phyloP scores from a whole-genome alignment of 1,140 invertebrate species.

The Whitmania pigra region DNA sequence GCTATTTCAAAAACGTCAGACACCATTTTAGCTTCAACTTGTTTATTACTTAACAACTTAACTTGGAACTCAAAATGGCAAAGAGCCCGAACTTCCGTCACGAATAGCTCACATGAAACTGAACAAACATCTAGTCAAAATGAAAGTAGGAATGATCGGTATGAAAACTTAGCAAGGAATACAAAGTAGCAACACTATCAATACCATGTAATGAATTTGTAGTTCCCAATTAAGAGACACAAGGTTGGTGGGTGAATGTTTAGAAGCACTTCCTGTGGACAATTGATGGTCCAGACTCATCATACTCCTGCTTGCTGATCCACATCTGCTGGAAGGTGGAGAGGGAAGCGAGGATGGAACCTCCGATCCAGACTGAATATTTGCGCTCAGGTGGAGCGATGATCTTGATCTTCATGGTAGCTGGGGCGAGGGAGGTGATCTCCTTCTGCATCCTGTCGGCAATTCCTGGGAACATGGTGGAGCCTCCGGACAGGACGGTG shows the following conservation, averaged over 20 bases:
- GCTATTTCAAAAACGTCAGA: neutral
- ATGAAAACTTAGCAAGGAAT: too few relatives aligned
- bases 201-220: too few relatives aligned
- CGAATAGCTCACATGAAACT: too few relatives aligned
- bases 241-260: constrained; percentile 8
- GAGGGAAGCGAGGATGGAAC: constrained; percentile 40
- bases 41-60: neutral
- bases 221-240: too few relatives aligned
- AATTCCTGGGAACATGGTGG: constrained; percentile 77
- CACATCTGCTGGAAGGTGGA: constrained; percentile 52
- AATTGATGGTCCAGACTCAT: constrained; percentile 78
- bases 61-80: too few relatives aligned
- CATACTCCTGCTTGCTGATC: constrained; percentile 87
- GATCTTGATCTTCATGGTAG: constrained; percentile 44
- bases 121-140: too few relatives aligned
- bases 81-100: too few relatives aligned
- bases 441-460: constrained; percentile 66
- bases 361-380: constrained; percentile 38
- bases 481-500: constrained; percentile 50
- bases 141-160: too few relatives aligned
- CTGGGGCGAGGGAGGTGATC: constrained; percentile 45
- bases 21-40: neutral
- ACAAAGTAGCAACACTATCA: too few relatives aligned
- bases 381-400: constrained; percentile 42
- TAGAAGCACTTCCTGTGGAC: constrained; percentile 47